Evolutionary conservation across 53 echinoderm and acorn worm genomes (phyloP), one percentile per base, ranked within the genome.

Genomic region (Holothuria leucospilota): DNA sequence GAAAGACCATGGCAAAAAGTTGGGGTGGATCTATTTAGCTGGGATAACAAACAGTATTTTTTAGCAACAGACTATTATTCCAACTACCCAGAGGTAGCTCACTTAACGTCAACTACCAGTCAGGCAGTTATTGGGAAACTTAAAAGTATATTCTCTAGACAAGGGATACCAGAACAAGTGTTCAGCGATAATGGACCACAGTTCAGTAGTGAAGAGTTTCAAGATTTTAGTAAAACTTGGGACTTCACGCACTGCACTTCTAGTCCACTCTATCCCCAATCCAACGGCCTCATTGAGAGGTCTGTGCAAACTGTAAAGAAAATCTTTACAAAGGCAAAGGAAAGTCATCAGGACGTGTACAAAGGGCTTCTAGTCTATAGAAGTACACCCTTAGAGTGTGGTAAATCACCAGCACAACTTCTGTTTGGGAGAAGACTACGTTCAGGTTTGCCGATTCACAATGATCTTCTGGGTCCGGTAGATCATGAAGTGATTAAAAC

Each of bases 1-100:
- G n/a, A 64, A 51, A 89, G 85, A 65, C 85, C 85, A 29, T 89
- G 89, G 89, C 64, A 84, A 77, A 89, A 85, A 85, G 84, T 7
- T 68, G 89, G n/a, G 27, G 82, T 16, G 23, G 89, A 89, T 77
- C 59, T 85, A 77, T 89, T 85, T 30, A 77, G 29, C 58, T 51
- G 69, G 59, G 56, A 81, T 8, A 20, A 39, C 16, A 81, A 62
- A 28, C 59, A 81, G 9, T 81, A 81, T 81, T 13, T 81, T 25
- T 59, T 81, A 13, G 26, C 26, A 38, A 81, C 39, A 59, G 62
- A 81, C n/a, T n/a, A n/a, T n/a, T n/a, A n/a, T n/a, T n/a, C n/a
- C n/a, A n/a, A n/a, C n/a, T n/a, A n/a, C n/a, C 39, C 29, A 29
- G 71, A 71, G 13, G 39, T 71, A 13, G 73, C 40, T 15, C 28